Evolutionary conservation across 2,888 invertebrate genomes (phyloP).

Genomic region (Holacanthella duospinosa): DNA sequence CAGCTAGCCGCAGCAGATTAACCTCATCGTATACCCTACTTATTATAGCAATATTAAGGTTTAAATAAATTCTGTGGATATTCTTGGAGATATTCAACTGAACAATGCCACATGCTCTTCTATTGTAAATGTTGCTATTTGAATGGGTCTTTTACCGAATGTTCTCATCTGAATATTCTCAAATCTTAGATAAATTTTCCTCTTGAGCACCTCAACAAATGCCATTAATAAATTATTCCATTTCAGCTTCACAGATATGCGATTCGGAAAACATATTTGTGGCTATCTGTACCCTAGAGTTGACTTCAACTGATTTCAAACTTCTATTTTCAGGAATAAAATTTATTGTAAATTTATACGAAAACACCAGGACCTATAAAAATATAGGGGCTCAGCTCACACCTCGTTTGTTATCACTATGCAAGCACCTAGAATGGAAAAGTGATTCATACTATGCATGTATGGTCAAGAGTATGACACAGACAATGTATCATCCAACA

Average conservation of each 20-base stretch:
- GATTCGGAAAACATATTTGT: no score
- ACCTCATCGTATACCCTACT: no score
- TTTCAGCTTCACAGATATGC: no score
- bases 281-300: no score
- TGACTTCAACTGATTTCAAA: no score
- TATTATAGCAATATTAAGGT: no score
- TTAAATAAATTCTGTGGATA: background rate
- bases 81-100: no score
- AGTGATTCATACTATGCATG: conserved; percentile 13
- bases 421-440: background rate
- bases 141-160: no score
- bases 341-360: conserved; percentile 8
- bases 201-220: background rate
- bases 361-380: conserved; percentile 7
- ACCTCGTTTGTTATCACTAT: background rate
- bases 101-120: background rate
- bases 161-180: no score
- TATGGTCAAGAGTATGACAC: conserved; percentile 22
- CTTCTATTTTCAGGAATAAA: conserved; percentile 1
- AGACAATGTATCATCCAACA: conserved; percentile 47
- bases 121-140: no score
- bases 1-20: no score
- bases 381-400: background rate
- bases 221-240: background rate
- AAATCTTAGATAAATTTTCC: background rate